Evolutionary conservation across 1,140 invertebrate species (phyloP), one percentile per base, ranked within the genome.

Genomic region (Daktulosphaira vitifoliae): DNA sequence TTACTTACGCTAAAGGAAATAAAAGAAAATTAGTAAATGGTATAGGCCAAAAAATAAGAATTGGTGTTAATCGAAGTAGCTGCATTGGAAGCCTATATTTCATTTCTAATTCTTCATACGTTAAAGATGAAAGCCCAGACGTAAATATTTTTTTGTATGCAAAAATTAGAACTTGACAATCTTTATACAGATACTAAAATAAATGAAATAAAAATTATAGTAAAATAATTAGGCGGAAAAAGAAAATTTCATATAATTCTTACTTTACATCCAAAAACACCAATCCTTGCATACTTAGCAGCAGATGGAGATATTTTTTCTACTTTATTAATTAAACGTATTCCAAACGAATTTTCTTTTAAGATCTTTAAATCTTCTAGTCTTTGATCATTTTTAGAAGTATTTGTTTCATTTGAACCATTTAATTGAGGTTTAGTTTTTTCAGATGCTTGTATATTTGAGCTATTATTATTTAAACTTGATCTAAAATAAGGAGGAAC

Each of bases 21-120:
- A 62, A 33, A 62, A 62, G 37, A 11, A 62, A 46, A 46, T 62
- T 62, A 44, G 54, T 62, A 29, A 62, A 62, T 46, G 54, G 54
- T 46, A 62, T 15, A 26, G 54, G 54, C 54, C 54, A 62, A 62
- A 25, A 62, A 18, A 62, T 25, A 18, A 62, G 16, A 3, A 62
- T 62, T 20, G 54, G 54, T 46, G 54, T 62, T 11, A 62, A 46
- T 18, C 54, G 54, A 29, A 62, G n/a, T 15, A 62, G 23, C 46
- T 62, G 54, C 26, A 62, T 20, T 62, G 54, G 54, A 8, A 62
- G 13, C 18, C 42, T 62, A 20, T 62, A 62, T 5, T 46, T 62
- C 13, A 62, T 13, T 15, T 62, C 54, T 23, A 62, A 62, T 25
- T 62, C 54, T 7, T 38, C 39, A 29, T 62, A 62, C 18, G 39